phyloP scores from a whole-genome alignment of 2,888 invertebrate genomes.

The Aspidapion aeneum region DNA sequence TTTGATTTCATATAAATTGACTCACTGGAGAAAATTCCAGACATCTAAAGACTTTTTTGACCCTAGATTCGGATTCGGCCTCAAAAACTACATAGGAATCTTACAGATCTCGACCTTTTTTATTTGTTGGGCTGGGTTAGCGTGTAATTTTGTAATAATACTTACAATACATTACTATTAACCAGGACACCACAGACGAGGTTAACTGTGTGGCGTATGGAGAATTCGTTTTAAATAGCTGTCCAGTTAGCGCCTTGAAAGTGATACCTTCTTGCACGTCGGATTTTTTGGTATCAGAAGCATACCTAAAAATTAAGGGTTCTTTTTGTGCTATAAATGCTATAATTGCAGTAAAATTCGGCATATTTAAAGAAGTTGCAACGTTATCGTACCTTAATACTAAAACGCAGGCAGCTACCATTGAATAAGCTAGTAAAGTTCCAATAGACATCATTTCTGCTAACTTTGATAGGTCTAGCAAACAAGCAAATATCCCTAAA shows the following conservation, averaged over 20 bases:
- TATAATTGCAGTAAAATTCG: not conserved
- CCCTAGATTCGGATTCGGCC: too few relatives aligned
- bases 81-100: not conserved
- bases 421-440: conserved; percentile 81
- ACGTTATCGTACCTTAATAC: conserved; percentile 62
- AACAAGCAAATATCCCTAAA: conserved; percentile 72
- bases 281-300: conserved; percentile 35
- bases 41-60: too few relatives aligned
- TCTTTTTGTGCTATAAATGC: not conserved
- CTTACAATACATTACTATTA: conserved; percentile 53
- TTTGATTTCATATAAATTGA: too few relatives aligned
- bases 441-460: conserved; percentile 92
- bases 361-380: not conserved
- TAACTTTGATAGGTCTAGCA: conserved; percentile 78
- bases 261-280: conserved; percentile 26
- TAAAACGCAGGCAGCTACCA: conserved; percentile 84
- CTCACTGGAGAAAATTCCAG: too few relatives aligned
- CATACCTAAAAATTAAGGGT: conserved; percentile 41
- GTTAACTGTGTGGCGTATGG: conserved; percentile 50
- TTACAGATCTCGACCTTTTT: not conserved
- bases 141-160: too few relatives aligned
- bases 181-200: conserved; percentile 48
- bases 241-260: conserved; percentile 39
- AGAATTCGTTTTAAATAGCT: conserved; percentile 47
- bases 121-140: too few relatives aligned